These are phyloP conservation scores for Bombylius major DNA, from an alignment of 2,888 invertebrate species.

Conservation along the genomic window DNA sequence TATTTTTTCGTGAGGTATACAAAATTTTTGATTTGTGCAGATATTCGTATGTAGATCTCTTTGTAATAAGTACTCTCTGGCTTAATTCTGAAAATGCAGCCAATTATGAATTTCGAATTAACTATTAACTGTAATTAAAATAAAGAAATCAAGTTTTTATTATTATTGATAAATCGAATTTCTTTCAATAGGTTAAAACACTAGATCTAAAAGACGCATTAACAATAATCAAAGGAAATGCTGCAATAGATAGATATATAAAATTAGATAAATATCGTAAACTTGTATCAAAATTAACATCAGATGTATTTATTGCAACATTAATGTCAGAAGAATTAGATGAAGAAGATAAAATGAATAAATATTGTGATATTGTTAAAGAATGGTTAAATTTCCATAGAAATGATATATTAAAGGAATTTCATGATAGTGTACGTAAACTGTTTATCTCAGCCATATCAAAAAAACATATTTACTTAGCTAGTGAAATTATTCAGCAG, in stretches of 20 bases:
- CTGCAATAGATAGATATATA: not conserved
- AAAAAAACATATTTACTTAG: conserved; percentile 6
- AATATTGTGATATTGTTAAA: conserved; percentile 8
- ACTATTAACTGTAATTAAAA: too few relatives aligned
- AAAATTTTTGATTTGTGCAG: too few relatives aligned
- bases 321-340: conserved; percentile 3
- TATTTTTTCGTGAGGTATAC: too few relatives aligned
- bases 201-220: not conserved
- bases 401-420: conserved; percentile 1
- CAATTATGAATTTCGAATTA: too few relatives aligned
- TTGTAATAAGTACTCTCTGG: too few relatives aligned
- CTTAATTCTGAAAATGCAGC: too few relatives aligned
- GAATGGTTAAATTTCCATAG: conserved; percentile 7
- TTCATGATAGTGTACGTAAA: conserved; percentile 7
- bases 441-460: conserved; percentile 8
- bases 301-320: conserved; percentile 6
- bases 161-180: not conserved
- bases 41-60: too few relatives aligned
- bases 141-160: too few relatives aligned
- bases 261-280: conserved; percentile 4
- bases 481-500: conserved; percentile 7
- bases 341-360: conserved; percentile 2
- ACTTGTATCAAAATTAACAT: conserved; percentile 5
- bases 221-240: conserved; percentile 5
- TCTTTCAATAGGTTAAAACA: not conserved